Base-by-base conservation (phyloP, 1,140 invertebrate species). In the Triops cancriformis region DNA sequence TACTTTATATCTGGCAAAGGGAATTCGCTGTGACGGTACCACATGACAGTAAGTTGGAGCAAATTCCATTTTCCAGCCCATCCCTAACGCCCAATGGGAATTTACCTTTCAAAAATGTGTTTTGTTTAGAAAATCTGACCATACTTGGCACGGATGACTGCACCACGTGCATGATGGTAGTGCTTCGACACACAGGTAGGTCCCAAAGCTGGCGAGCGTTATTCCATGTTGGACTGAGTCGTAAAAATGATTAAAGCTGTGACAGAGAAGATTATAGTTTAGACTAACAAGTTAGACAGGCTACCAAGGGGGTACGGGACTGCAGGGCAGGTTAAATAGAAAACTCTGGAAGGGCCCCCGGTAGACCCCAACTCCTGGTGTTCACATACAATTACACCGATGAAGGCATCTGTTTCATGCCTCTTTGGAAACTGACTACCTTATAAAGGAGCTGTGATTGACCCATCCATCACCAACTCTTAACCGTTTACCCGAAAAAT, bases 71-170 rank as follows among this genome's bases (percentile, higher is more conserved):
- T 31, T 23, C 26, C 23, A 43, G 9, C 9, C 26, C n/a, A 11
- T 73, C 76, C 74, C 26, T 64, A 18, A 26, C 51, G 31, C 31
- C 7, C 2, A 37, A 37, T 4, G 2, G 2, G 2, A 37, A 37
- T 37, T n/a, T 37, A 37, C 31, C 31, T 37, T 37, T 64, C 18
- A 81, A 79, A 77, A 51, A 41, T 37, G 18, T 27, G 42, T 14
- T 76, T 79, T 31, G 51, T 12, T 31, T 73, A 94, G 91, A 95
- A 87, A 93, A 94, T 83, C 91, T 96, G 64, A 92, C 86, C 83
- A 93, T 97, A 80, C 88, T 98, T 77, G 96, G 96, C 77, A 93
- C 95, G 79, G 96, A 98, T 84, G 95, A 97, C 87, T 91, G 92
- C 80, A 97, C 96, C 80, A 97, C 95, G 76, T 98, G 95, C 86